Evolutionary conservation across 2,113 vertebrate species (phyloP).

Genomic region (Leuciscus idus): DNA sequence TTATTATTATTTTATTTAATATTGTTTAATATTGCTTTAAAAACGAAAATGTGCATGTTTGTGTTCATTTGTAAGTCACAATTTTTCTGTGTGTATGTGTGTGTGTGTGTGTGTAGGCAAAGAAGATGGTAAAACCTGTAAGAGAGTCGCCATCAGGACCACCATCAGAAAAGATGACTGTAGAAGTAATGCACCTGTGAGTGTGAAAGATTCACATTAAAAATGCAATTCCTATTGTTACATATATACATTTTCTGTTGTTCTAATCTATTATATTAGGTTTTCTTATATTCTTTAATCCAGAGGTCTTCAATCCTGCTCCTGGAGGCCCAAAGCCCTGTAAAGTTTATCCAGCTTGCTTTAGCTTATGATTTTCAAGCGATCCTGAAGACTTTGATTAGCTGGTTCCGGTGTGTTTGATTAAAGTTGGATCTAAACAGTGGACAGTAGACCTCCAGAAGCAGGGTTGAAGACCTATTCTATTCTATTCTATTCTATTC

Average conservation of each 20-base stretch:
- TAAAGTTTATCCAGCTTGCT: too few relatives aligned
- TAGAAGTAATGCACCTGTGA: slow-evolving; percentile 90
- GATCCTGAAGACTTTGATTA: too few relatives aligned
- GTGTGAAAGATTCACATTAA: slow-evolving; percentile 54
- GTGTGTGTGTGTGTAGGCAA: slow-evolving; percentile 84
- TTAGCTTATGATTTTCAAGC: too few relatives aligned
- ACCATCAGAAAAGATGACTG: slow-evolving; percentile 94
- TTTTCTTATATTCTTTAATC: too few relatives aligned
- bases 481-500: background rate
- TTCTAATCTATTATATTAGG: background rate
- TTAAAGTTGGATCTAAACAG: too few relatives aligned
- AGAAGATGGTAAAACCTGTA: slow-evolving; percentile 93
- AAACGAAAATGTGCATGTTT: slow-evolving; percentile 15
- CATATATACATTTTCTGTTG: background rate
- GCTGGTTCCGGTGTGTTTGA: too few relatives aligned
- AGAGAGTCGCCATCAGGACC: slow-evolving; percentile 92
- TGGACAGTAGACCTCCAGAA: too few relatives aligned
- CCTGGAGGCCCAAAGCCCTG: too few relatives aligned
- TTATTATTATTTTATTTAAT: background rate
- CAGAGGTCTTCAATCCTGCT: too few relatives aligned
- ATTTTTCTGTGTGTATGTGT: slow-evolving; percentile 59
- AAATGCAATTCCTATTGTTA: background rate
- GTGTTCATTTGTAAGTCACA: slow-evolving; percentile 23
- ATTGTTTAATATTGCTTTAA: slow-evolving; percentile 21
- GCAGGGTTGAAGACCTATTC: background rate